phyloP scores from a whole-genome alignment of 2,797 vertebrate genomes.

The Lithobates sylvaticus region DNA sequence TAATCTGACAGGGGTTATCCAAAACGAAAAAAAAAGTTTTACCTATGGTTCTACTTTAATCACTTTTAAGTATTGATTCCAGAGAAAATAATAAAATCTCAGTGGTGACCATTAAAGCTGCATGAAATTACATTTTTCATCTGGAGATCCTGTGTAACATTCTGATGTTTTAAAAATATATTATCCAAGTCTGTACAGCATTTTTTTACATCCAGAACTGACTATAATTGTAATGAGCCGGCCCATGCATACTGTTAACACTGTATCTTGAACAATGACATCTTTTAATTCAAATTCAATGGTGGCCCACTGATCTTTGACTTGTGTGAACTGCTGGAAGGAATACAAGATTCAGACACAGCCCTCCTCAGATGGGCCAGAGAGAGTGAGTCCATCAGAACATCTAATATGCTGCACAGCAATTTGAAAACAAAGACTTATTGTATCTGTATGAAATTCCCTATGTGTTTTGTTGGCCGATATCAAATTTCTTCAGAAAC shows the following conservation, averaged over 20 bases:
- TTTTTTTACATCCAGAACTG: neutral
- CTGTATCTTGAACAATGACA: neutral
- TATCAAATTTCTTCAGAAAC: neutral
- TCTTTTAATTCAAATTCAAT: neutral
- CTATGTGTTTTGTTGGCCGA: neutral
- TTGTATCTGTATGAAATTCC: neutral
- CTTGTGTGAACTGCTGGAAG: neutral
- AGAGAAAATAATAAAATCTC: no score
- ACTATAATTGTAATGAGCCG: neutral
- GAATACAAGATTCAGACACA: conserved; percentile 18
- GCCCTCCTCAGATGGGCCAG: neutral
- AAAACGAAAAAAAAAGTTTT: no score
- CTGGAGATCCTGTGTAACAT: no score
- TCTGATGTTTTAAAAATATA: neutral
- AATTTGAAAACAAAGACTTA: neutral
- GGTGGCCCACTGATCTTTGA: neutral
- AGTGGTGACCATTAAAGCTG: no score
- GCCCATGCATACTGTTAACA: neutral
- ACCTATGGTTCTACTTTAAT: no score
- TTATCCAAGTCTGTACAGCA: neutral
- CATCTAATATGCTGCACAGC: neutral
- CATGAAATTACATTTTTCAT: no score
- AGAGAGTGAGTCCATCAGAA: neutral
- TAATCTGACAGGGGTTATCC: no score
- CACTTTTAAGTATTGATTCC: no score